These are phyloP conservation scores for Campoplex nolae DNA, from an alignment of 2,888 invertebrate genomes.

Conservation along the genomic window DNA sequence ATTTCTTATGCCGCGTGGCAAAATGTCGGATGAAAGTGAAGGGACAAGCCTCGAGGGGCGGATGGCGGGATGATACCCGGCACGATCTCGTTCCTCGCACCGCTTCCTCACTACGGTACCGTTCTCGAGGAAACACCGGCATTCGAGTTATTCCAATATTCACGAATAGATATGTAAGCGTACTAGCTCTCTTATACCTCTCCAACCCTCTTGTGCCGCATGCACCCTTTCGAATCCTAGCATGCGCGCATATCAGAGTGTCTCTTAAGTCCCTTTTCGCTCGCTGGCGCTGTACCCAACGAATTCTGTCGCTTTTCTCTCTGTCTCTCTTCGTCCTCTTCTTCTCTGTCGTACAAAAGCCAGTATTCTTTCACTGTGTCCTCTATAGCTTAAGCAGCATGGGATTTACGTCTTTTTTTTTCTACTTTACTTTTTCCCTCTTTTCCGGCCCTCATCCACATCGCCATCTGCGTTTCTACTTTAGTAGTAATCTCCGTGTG, in stretches of 20 bases:
- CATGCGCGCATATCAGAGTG: slow-evolving; percentile 57
- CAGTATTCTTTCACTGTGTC: slow-evolving; percentile 27
- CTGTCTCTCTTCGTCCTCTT: slow-evolving; percentile 38
- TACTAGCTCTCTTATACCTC: slow-evolving; percentile 32
- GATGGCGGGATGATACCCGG: slow-evolving; percentile 38
- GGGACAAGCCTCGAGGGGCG: slow-evolving; percentile 52
- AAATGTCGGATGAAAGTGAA: slow-evolving; percentile 60
- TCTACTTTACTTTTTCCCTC: slow-evolving; percentile 42
- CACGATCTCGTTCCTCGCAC: slow-evolving; percentile 42
- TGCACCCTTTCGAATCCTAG: slow-evolving; percentile 44
- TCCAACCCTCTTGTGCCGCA: background rate
- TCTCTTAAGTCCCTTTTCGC: slow-evolving; percentile 35
- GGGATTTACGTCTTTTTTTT: slow-evolving; percentile 41
- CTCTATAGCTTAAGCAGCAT: slow-evolving; percentile 43
- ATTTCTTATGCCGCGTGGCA: slow-evolving; percentile 32
- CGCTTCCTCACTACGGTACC: slow-evolving; percentile 30
- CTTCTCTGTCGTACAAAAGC: slow-evolving; percentile 15
- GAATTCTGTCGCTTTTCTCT: slow-evolving; percentile 18
- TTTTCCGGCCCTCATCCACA: slow-evolving; percentile 39
- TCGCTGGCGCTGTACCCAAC: slow-evolving; percentile 12
- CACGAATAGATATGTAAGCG: slow-evolving; percentile 79
- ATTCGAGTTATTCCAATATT: slow-evolving; percentile 82
- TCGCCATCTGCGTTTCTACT: slow-evolving; percentile 41
- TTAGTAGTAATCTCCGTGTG: slow-evolving; percentile 8
- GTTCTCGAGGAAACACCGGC: slow-evolving; percentile 69